Base-by-base conservation (phyloP, 2,888 invertebrate species). In the Caenorhabditis zanzibari region DNA sequence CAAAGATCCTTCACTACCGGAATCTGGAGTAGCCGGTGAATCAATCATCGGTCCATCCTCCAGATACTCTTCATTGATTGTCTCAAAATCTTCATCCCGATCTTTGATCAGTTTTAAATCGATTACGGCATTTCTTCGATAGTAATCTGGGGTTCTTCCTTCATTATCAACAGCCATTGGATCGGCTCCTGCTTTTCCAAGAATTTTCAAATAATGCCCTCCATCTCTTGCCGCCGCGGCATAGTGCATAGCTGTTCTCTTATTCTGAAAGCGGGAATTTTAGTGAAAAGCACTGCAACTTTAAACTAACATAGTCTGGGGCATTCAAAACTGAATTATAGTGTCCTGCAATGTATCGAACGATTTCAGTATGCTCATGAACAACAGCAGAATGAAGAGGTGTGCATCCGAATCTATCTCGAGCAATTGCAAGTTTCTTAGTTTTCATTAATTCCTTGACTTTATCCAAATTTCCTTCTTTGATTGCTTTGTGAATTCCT, bases 201-300 rank as follows among this genome's bases (percentile, higher is more conserved):
- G 94, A 73, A 95, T 94, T 90, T 89, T 89, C 81, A 88, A 72
- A 66, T 89, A 89, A 66, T 89, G 89, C 10, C 89, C 89, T 72
- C 95, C 95, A 90, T 96, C 96, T 92, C 95, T 95, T n/a, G 92
- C 90, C 16, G 95, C 94, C 2, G 96, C 96, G 0, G 96, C 96
- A 93, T 96, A 97, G 93, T 97, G 97, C 63, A 97, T 93, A 0
- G 97, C 95, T 0, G 96, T 96, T 87, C 96, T 94, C 26, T 96
- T 96, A 82, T 96, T 96, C 91, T 93, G 83, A 41, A 90, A 86
- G 22, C 41, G 12, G 16, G 44, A 12, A 12, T 10, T 47, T 19
- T n/a, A 9, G 28, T 26, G 2, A 19, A 47, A 47, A 9, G 5
- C 47, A 44, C 16, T 14, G 5, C 1, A 26, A 52, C 24, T 3